A percentile compares a stretch with the other conserved stretches of the same genome.
Conservation (phyloP, 2,797 vertebrate species). For the Philypnodon macrostomus region DNA sequence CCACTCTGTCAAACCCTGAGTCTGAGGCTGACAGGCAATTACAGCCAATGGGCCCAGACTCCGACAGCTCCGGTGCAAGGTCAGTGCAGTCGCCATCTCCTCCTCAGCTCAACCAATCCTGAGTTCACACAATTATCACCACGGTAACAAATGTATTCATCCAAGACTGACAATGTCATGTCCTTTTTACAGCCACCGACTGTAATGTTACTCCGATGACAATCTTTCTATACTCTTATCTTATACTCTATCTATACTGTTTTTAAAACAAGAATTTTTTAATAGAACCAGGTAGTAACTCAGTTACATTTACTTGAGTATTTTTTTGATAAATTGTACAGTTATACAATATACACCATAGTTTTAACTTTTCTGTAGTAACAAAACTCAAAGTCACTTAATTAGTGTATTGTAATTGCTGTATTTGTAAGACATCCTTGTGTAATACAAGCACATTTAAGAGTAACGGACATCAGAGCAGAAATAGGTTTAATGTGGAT, state of each 20-base stretch:
- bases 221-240: too few relatives aligned
- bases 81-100: conserved; percentile 37
- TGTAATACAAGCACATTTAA: background rate
- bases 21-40: conserved; percentile 69
- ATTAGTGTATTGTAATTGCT: too few relatives aligned
- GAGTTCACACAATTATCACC: conserved; percentile 49
- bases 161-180: conserved; percentile 42
- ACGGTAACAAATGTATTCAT: conserved; percentile 42
- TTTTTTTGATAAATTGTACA: too few relatives aligned
- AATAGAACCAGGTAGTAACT: too few relatives aligned
- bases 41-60: conserved; percentile 48
- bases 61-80: conserved; percentile 50
- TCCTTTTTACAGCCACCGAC: conserved; percentile 44
- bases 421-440: background rate
- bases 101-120: conserved; percentile 21
- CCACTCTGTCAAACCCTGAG: conserved; percentile 49
- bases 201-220: conserved; percentile 20
- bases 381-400: too few relatives aligned
- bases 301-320: too few relatives aligned
- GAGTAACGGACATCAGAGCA: conserved; percentile 9
- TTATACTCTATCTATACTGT: too few relatives aligned
- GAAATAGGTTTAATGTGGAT: conserved; percentile 3
- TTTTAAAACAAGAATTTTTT: too few relatives aligned
- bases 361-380: too few relatives aligned
- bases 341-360: too few relatives aligned